Evolutionary conservation across 2,888 invertebrate genomes (phyloP).

Genomic region (Phengaris arion): DNA sequence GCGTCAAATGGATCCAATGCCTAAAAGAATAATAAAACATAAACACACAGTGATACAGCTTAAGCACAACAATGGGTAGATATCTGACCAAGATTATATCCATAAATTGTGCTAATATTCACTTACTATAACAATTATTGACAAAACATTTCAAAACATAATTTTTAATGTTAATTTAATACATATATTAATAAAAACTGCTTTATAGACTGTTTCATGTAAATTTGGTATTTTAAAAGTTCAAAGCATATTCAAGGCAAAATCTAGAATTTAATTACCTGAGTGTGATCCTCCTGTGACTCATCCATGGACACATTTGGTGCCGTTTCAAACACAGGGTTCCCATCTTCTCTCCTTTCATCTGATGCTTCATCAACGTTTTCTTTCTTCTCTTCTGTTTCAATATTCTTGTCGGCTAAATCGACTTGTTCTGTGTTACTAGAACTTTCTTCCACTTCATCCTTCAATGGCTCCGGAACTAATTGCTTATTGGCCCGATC

Average conservation of each 20-base stretch:
- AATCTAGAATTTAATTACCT: conserved; percentile 48
- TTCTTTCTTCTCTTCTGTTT: conserved; percentile 35
- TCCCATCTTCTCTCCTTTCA: conserved; percentile 55
- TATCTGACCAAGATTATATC: too few relatives aligned
- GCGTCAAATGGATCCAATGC: conserved; percentile 74
- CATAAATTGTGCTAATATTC: too few relatives aligned
- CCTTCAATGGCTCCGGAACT: conserved; percentile 29
- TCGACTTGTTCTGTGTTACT: conserved; percentile 35
- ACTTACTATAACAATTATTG: too few relatives aligned
- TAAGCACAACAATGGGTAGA: too few relatives aligned
- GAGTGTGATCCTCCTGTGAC: conserved; percentile 68
- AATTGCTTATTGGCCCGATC: not conserved
- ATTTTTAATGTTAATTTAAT: too few relatives aligned
- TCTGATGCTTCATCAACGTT: conserved; percentile 41
- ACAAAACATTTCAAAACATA: too few relatives aligned
- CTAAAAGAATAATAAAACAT: conserved; percentile 47
- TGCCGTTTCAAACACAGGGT: conserved; percentile 76
- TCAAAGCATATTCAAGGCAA: too few relatives aligned
- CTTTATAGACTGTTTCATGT: too few relatives aligned
- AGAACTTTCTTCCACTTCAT: conserved; percentile 1
- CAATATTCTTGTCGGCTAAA: conserved; percentile 15
- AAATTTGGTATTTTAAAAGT: too few relatives aligned
- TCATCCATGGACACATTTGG: conserved; percentile 70
- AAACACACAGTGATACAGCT: not conserved
- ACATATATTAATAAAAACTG: too few relatives aligned